phyloP scores from a whole-genome alignment of 2,888 invertebrate species.

The Lasioglossum figueresi region DNA sequence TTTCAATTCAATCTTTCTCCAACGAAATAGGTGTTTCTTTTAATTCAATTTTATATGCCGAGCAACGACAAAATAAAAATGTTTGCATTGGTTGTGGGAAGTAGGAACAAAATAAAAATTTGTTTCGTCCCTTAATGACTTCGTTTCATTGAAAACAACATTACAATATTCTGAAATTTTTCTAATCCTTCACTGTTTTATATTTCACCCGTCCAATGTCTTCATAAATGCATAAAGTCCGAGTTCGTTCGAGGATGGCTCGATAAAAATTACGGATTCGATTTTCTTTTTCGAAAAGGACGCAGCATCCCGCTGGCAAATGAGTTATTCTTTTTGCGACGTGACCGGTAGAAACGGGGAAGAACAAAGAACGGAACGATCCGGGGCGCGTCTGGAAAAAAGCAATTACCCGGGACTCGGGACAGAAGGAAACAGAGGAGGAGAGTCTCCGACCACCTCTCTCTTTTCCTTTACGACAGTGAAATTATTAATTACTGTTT shows the following conservation, averaged over 20 bases:
- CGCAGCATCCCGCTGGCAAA: constrained; percentile 12
- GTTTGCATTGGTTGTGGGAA: no score
- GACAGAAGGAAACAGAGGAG: constrained; percentile 43
- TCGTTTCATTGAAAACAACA: no score
- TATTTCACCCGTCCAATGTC: no score
- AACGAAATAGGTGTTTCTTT: no score
- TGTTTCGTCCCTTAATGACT: no score
- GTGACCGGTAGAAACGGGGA: constrained; percentile 25
- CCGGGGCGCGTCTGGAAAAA: constrained; percentile 60
- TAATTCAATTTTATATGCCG: no score
- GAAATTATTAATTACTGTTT: constrained; percentile 80
- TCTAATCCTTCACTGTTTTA: no score
- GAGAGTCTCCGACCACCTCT: constrained; percentile 42
- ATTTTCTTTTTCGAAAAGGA: not conserved
- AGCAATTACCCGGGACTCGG: constrained; percentile 70
- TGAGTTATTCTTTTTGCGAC: constrained; percentile 13
- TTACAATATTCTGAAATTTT: no score
- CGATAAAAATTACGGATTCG: not conserved
- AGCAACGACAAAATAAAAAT: no score
- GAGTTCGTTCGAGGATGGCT: not conserved
- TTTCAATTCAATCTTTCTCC: no score
- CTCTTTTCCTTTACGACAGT: constrained; percentile 70
- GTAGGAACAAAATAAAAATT: no score
- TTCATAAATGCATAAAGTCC: no score
- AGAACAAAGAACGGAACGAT: constrained; percentile 34